Conservation (phyloP, 2,888 invertebrate genomes). For the Litoditis marina region DNA sequence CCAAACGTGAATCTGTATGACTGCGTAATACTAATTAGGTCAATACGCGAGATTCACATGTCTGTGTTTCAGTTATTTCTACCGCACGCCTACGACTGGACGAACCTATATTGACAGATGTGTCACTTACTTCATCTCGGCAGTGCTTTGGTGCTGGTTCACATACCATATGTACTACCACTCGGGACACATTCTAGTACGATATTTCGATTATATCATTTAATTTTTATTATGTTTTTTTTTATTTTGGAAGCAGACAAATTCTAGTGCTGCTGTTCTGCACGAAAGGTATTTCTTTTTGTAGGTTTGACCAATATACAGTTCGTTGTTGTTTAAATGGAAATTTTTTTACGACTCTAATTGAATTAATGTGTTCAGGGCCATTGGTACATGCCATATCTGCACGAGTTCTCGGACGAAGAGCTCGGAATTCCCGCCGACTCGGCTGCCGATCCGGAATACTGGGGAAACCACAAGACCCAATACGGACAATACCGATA, state of each 20-base stretch:
- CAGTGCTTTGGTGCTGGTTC: constrained; percentile 56
- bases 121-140: constrained; percentile 45
- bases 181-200: constrained; percentile 47
- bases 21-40: too few relatives aligned
- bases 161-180: constrained; percentile 60
- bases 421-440: constrained; percentile 61
- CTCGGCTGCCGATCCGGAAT: constrained; percentile 57
- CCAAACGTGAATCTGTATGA: too few relatives aligned
- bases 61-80: constrained; percentile 48
- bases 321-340: too few relatives aligned
- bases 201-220: constrained; percentile 9
- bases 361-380: constrained; percentile 12
- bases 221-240: constrained; percentile 4
- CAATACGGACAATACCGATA: constrained; percentile 52
- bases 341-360: too few relatives aligned
- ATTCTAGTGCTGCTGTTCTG: constrained; percentile 9
- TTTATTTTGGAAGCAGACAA: constrained; percentile 2
- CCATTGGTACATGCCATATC: constrained; percentile 60
- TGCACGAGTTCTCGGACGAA: constrained; percentile 57
- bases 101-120: constrained; percentile 53
- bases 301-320: too few relatives aligned
- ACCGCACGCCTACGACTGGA: constrained; percentile 52
- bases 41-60: too few relatives aligned
- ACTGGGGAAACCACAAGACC: constrained; percentile 58
- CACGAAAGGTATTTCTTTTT: too few relatives aligned